These are phyloP conservation scores for Oceanites oceanicus DNA, from an alignment of 2,113 vertebrate genomes.

Conservation along the genomic window DNA sequence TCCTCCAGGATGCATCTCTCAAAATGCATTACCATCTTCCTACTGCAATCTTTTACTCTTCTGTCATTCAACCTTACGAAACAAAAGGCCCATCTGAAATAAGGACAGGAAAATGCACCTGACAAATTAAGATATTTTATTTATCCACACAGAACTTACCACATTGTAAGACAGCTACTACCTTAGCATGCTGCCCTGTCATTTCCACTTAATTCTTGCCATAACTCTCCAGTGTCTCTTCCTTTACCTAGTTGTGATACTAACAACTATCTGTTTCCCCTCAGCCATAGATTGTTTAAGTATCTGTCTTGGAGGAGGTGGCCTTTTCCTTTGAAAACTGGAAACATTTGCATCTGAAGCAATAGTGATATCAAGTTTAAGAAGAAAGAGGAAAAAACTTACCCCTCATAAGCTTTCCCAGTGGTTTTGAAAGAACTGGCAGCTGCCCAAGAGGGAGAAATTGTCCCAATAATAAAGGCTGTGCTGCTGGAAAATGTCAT, in stretches of 20 bases:
- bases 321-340: not conserved
- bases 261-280: not conserved
- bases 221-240: not conserved
- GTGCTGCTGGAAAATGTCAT: constrained; percentile 16
- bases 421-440: not conserved
- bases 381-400: not conserved
- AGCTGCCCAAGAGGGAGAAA: not conserved
- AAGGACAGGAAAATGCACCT: not conserved
- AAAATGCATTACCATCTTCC: not conserved
- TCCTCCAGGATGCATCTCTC: not conserved
- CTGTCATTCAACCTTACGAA: not conserved
- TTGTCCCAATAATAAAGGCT: constrained; percentile 1
- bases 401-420: not conserved
- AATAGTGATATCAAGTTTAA: not conserved
- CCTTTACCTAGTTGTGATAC: not conserved
- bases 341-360: not conserved
- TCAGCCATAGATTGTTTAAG: not conserved
- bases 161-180: not conserved
- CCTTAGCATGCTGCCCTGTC: not conserved
- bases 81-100: not conserved
- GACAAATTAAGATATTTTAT: not conserved
- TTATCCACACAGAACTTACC: not conserved
- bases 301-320: not conserved
- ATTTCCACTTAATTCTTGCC: not conserved
- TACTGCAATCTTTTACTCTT: not conserved